These are phyloP conservation scores for Cottus gobio DNA, from an alignment of 2,113 vertebrate species.

Conservation along the genomic window DNA sequence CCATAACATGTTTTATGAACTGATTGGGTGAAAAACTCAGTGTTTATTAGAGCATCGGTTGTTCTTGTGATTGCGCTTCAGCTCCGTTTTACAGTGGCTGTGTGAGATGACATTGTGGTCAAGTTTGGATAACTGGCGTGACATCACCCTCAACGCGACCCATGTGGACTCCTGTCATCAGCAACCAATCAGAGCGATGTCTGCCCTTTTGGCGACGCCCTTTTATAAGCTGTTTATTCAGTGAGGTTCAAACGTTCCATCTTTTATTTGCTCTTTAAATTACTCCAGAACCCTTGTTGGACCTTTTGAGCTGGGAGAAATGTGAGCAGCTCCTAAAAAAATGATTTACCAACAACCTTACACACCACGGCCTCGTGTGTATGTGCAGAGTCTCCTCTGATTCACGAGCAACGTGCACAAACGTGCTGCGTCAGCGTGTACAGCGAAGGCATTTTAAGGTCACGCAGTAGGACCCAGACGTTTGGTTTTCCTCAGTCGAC, in stretches of 20 bases:
- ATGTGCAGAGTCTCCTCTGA: not conserved
- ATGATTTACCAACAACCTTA: not conserved
- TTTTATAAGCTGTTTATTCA: conserved; percentile 34
- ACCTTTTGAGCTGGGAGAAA: not conserved
- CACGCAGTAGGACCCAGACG: not conserved
- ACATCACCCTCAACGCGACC: not conserved
- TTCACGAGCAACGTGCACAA: not conserved
- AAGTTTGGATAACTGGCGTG: not conserved
- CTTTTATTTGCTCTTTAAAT: conserved; percentile 30
- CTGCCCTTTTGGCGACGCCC: not conserved
- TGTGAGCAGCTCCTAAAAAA: conserved; percentile 3
- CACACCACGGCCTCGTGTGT: not conserved
- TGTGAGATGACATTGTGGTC: not conserved
- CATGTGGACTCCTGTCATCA: not conserved
- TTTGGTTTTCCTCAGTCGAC: not conserved
- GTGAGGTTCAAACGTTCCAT: conserved; percentile 6
- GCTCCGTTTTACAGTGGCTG: not conserved
- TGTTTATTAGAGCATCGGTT: conserved; percentile 29
- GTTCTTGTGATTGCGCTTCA: not conserved
- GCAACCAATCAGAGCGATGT: not conserved
- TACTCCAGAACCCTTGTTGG: conserved; percentile 26
- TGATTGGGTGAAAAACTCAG: conserved; percentile 15
- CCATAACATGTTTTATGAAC: not conserved
- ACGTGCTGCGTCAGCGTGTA: not conserved
- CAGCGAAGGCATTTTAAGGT: not conserved